Base-by-base conservation (phyloP, 2,888 invertebrate species). In the Dryocosmus kuriphilus region DNA sequence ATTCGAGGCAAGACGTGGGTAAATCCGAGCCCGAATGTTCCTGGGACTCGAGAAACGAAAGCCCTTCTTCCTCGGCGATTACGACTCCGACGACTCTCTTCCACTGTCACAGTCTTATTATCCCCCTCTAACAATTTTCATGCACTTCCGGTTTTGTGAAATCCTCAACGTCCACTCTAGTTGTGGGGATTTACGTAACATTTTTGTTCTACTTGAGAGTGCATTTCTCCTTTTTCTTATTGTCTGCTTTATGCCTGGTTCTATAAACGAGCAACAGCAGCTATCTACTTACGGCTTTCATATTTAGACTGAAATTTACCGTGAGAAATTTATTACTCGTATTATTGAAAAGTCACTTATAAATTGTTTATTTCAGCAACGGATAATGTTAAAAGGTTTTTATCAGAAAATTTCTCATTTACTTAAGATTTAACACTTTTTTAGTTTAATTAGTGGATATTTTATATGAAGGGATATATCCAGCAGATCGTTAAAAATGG, bases 261-360 rank as follows among this genome's bases (percentile, higher is more conserved):
- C 22, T n/a, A 71, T 51, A 71, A 71, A 71, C 46, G 19, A 46
- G 32, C 30, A 30, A 51, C 71, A 71, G 51, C 51, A 51, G 51
- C 32, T 71, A 51, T 32, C 32, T 71, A 51, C 51, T 71, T 51
- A 71, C n/a, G 27, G 30, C 46, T 71, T 30, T 51, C 5, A 14
- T 71, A 51, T 32, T 27, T 30, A 30, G 51, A 71, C 51, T 71
- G n/a, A 71, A 71, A 51, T 71, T n/a, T 32, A 71, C 71, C 51
- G 71, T 71, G 71, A 51, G 51, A 71, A 71, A 71, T 71, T 30
- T 51, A 51, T 71, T 71, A 46, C 71, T 46, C 8, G 30, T 71
- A 51, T 51, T 71, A 51, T 71, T 51, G 51, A 51, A 71, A 51
- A 71, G 46, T 51, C 51, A 71, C 71, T 71, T 71, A 30, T n/a